A percentile compares a stretch with the other conserved stretches of the same genome.
These are phyloP conservation scores for Limanda limanda DNA, from an alignment of 2,113 vertebrate species.

Conservation along the genomic window DNA sequence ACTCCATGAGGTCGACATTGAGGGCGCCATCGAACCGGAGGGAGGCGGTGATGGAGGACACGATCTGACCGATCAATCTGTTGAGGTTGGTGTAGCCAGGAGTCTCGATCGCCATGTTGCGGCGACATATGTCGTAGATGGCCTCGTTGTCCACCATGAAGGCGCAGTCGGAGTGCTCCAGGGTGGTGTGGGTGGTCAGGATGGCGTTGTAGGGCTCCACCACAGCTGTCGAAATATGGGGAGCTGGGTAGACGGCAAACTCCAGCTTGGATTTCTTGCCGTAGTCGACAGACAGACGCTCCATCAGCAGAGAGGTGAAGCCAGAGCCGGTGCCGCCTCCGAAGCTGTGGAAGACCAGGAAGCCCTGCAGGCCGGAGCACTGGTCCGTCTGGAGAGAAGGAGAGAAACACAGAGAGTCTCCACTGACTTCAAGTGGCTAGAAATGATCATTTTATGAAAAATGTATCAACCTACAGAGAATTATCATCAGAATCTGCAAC, in stretches of 20 bases:
- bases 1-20: conserved; percentile 89
- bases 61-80: conserved; percentile 88
- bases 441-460: background rate
- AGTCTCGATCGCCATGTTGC: conserved; percentile 88
- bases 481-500: too few species aligned
- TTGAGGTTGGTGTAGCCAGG: conserved; percentile 89
- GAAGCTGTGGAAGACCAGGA: conserved; percentile 91
- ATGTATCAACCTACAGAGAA: background rate
- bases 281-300: conserved; percentile 88
- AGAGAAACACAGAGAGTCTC: background rate
- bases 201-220: conserved; percentile 92
- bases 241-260: conserved; percentile 89
- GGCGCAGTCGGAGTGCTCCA: conserved; percentile 90
- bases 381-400: conserved; percentile 83
- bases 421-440: background rate
- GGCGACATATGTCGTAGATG: conserved; percentile 89
- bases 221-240: conserved; percentile 87
- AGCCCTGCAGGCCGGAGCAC: conserved; percentile 89
- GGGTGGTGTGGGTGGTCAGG: conserved; percentile 90
- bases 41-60: conserved; percentile 90
- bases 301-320: conserved; percentile 91
- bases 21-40: conserved; percentile 88
- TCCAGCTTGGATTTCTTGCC: conserved; percentile 92
- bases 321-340: conserved; percentile 90
- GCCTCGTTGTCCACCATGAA: conserved; percentile 94